phyloP scores from a whole-genome alignment of 2,797 vertebrate species.

The Lacerta bilineata region DNA sequence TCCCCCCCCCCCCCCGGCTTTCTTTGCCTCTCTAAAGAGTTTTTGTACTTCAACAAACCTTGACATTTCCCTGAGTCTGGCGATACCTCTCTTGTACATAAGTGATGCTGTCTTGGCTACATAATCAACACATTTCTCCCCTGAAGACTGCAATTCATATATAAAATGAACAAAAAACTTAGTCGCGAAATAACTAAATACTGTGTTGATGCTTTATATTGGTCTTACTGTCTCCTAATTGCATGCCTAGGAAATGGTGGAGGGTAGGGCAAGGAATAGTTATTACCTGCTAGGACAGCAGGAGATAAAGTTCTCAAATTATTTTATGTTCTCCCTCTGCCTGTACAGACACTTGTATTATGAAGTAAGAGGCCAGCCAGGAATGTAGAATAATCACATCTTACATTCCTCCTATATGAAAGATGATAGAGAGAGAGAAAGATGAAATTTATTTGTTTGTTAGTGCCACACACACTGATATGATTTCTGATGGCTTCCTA shows the following conservation, averaged over 20 bases:
- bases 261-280: neutral
- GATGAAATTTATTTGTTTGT: slow-evolving; percentile 2
- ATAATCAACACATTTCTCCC: neutral
- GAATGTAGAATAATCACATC: neutral
- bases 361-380: neutral
- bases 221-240: neutral
- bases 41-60: neutral
- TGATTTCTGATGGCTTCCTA: neutral
- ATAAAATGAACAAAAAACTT: too few relatives aligned
- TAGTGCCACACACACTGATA: neutral
- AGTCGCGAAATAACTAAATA: neutral
- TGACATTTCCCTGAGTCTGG: neutral
- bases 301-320: neutral
- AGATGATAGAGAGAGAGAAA: neutral
- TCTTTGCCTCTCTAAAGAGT: neutral
- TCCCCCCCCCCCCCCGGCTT: too few relatives aligned
- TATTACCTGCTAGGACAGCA: neutral
- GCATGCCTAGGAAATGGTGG: neutral
- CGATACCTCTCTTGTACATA: neutral
- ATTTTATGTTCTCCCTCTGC: neutral
- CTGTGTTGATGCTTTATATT: neutral
- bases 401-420: neutral
- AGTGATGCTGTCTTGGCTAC: neutral
- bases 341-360: neutral
- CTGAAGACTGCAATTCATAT: neutral